Conservation (phyloP, 2,113 vertebrate species). For the Lipophrys pholis region DNA sequence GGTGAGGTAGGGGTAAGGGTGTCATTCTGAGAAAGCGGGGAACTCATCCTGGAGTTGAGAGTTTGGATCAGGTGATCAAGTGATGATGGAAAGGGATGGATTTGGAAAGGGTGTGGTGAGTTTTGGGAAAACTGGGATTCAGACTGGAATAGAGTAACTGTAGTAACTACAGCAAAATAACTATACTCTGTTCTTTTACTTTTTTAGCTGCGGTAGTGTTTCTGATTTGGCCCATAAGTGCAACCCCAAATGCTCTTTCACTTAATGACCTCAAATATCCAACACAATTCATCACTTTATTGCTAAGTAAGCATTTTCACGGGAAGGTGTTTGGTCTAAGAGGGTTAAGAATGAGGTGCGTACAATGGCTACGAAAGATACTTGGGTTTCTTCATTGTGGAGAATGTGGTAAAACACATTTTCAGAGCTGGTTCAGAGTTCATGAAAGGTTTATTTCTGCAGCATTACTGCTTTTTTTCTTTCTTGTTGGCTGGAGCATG, state of each 20-base stretch:
- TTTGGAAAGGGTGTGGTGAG: not conserved
- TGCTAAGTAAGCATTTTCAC: constrained; percentile 48
- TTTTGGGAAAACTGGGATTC: constrained; percentile 15
- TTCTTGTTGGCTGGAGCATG: constrained; percentile 8
- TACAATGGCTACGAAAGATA: constrained; percentile 6
- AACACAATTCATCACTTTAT: constrained; percentile 32
- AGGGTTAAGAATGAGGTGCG: constrained; percentile 28
- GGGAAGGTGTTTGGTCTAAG: constrained; percentile 24
- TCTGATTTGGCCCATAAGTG: constrained; percentile 9
- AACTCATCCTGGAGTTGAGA: not conserved
- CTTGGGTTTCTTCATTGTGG: constrained; percentile 50
- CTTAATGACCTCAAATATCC: constrained; percentile 22
- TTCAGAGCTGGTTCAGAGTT: constrained; percentile 41
- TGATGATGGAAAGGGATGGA: constrained; percentile 6
- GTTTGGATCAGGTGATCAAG: not conserved
- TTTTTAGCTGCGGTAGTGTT: not conserved
- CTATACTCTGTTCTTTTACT: not conserved
- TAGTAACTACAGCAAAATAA: constrained; percentile 10
- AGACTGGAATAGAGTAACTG: constrained; percentile 7
- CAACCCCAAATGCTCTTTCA: not conserved
- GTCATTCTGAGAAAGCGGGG: constrained; percentile 28
- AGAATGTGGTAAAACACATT: constrained; percentile 33
- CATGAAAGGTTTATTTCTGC: constrained; percentile 44
- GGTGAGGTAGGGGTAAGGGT: constrained; percentile 40
- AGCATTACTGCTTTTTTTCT: not conserved